Evolutionary conservation across 2,113 vertebrate species (phyloP), one percentile per base, ranked within the genome.

Genomic region (Ascaphus truei): DNA sequence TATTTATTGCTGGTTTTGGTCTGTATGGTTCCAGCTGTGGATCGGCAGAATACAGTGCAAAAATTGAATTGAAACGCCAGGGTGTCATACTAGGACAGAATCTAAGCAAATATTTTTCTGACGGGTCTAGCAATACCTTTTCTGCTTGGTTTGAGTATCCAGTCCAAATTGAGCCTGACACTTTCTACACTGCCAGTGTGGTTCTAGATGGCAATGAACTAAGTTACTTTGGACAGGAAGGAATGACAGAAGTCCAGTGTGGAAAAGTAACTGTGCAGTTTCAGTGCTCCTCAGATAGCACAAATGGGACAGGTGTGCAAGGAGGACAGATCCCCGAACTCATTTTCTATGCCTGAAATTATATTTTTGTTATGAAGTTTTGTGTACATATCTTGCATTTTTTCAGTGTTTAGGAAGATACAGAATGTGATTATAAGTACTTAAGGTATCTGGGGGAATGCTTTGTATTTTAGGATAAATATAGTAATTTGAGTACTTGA

Each of bases 221-320:
- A 68, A 98, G 96, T 80, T 98, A 98, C 79, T 98, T 98, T 20
- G 96, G 96, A 64, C 96, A 98, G 59, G 96, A 98, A 74, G 96
- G 96, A 52, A 96, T 98, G 96, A 98, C 96, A 2, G 96, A 98
- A 80, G 96, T 98, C 31, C 96, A 98, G 77, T 96, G 95, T 77
- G 96, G 96, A 50, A 97, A 96, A 83, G 96, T 95, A 78, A 98
- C 96, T 62, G 97, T 96, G 69, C 96, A 98, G 80, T 98, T 98
- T 72, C 96, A 98, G 88, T 98, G 96, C 75, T 98, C 96, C 13
- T 98, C 96, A 0, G 96, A 98, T 76, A 98, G 96, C 86, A 98
- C 96, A 48, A 98, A 98, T 11, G 96, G 96, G 78, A 98, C 96
- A 0, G 96, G 96, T 1, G 96, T 98, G 15, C 96, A 98, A 75